Evolutionary conservation across 2,113 vertebrate species (phyloP), one percentile per base, ranked within the genome.

Genomic region (Paralichthys olivaceus): DNA sequence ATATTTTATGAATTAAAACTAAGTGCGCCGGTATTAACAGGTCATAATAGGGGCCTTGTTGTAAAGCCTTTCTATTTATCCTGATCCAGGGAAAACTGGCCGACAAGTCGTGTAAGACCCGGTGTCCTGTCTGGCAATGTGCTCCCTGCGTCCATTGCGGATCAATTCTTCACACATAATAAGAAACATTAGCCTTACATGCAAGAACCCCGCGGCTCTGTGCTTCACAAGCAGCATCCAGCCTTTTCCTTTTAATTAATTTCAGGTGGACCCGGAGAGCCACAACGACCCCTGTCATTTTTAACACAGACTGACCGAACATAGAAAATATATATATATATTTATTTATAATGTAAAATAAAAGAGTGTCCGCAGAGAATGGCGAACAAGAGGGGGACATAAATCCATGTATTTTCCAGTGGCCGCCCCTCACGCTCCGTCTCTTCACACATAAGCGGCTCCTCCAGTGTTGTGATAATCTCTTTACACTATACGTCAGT

Each of bases 111-210:
- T 47, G 51, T 76, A 61, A 83, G 76, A 83, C 62, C 72, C 74
- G 64, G 49, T 80, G 83, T 80, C 85, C 84, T 75, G 72, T 66
- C 72, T 73, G 69, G 72, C 89, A 79, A 43, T 56, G 80, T 37
- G 79, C 80, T 74, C 80, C 88, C 45, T 78, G 88, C 79, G 75
- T 78, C 92, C 92, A 91, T 91, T 73, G 80, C 91, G 69, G 91
- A 94, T 94, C 89, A 86, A 94, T 94, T 93, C 85, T 94, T 92
- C 90, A 94, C 91, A 92, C 92, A 90, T 94, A 94, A 93, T 91
- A 89, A 93, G 90, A 93, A 94, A 94, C 92, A 94, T 93, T 92
- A 84, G 84, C 75, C 87, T 86, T 84, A 89, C 87, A 91, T 86
- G 73, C 75, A 72, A 81, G 69, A 65, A 68, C 78, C 90, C 88